Conservation (phyloP, 2,113 vertebrate genomes). For the Cheirogaleus medius region DNA sequence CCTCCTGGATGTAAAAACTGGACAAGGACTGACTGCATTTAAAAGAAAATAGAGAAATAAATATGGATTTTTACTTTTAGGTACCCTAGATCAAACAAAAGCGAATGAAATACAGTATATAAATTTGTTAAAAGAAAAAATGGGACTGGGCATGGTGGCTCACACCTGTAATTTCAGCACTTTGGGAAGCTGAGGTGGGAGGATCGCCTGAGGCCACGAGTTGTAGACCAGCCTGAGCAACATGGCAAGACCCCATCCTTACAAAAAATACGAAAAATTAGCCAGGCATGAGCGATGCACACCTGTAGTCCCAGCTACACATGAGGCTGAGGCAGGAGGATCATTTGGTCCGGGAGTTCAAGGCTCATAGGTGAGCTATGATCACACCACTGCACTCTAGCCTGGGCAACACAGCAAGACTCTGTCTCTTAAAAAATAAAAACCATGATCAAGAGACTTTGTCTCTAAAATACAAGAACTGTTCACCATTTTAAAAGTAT, state of each 20-base stretch:
- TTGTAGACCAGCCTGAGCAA: no score
- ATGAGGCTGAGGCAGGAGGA: no score
- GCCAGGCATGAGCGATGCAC: no score
- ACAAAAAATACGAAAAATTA: no score
- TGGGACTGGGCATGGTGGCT: accelerated
- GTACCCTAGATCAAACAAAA: background rate
- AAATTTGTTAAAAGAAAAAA: background rate
- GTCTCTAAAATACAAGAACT: background rate
- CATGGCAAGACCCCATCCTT: no score
- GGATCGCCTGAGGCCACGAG: no score
- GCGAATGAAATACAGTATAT: background rate
- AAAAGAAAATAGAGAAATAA: background rate
- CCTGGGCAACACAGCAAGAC: background rate
- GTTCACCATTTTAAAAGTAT: background rate
- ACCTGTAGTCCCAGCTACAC: no score
- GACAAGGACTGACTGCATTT: background rate
- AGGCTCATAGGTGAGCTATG: background rate
- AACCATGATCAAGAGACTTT: background rate
- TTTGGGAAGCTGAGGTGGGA: no score
- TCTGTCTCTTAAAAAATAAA: background rate
- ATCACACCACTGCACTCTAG: background rate
- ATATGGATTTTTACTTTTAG: background rate
- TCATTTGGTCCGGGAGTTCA: background rate
- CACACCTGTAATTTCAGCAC: no score
- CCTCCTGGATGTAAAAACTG: background rate